Base-by-base conservation (phyloP, 2,113 vertebrate species). In the Hippocampus mohnikei region DNA sequence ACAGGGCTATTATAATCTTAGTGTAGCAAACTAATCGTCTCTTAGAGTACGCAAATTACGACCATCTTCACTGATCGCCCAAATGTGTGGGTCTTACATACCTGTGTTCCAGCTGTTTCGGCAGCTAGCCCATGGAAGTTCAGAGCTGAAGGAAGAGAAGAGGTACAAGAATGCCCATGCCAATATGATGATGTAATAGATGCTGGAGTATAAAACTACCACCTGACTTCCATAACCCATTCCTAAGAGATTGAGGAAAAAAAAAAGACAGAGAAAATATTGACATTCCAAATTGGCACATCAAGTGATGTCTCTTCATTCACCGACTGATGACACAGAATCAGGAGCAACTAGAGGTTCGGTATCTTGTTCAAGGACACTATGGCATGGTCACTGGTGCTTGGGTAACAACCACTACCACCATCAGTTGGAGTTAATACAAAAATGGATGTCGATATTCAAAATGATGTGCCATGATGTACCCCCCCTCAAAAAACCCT, bases 151-250 rank as follows among this genome's bases (percentile, higher is more conserved):
- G 0, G 94, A 97, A 74, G 92, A 95, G 88, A 96, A 98, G 82
- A 99, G 94, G 92, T 98, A 99, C 88, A 98, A 94, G 87, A 97
- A 94, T 58, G 96, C 95, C 96, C 97, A 99, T 76, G 96, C 95
- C 91, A 98, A 90, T 78, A 99, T 96, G 25, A 99, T 40, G 77
- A 98, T 95, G 88, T 98, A 99, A 75, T 93, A 93, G 69, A 90
- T 88, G 72, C 90, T 90, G 72, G 90, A 91, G 74, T 93, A 93
- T 12, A 92, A 84, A 76, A 92, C 84, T 50, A 92, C 89, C 73
- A 93, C 87, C 69, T 89, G 86, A 85, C 69, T 78, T 29, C 92
- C 92, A 62, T 90, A 93, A 53, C 92, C 92, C 62, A 93, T 63
- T n/a, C 92, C 92, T 68, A 52, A 52, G 12, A 46, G 21, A 68